Conservation (phyloP, 2,797 vertebrate genomes). For the Buceros bicornis region DNA sequence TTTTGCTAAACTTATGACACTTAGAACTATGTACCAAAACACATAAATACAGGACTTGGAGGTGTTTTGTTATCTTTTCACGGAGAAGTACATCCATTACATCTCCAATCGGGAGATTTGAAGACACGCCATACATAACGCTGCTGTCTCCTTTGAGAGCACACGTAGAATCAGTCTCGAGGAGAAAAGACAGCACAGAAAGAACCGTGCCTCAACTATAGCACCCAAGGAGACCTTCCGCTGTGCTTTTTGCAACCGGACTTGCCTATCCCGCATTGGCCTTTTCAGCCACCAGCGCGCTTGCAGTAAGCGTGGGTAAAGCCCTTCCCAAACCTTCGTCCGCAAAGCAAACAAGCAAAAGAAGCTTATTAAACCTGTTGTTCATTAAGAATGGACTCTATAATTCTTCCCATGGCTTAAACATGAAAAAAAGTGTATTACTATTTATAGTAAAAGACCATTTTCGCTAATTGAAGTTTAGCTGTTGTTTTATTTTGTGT, state of each 20-base stretch:
- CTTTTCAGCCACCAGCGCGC: too few relatives aligned
- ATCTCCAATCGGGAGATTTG: too few relatives aligned
- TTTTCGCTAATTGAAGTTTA: neutral
- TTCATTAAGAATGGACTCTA: neutral
- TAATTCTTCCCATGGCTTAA: neutral
- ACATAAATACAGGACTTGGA: neutral
- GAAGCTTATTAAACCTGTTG: neutral
- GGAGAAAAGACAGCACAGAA: too few relatives aligned
- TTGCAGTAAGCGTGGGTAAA: too few relatives aligned
- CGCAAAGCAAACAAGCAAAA: neutral
- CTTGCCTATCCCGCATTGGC: too few relatives aligned
- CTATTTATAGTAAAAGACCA: accelerated
- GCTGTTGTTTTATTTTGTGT: neutral
- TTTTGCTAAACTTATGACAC: neutral
- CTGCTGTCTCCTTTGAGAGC: too few relatives aligned
- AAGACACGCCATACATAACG: too few relatives aligned
- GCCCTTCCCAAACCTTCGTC: too few relatives aligned
- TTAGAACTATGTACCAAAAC: neutral
- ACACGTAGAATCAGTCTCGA: too few relatives aligned
- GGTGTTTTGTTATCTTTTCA: neutral
- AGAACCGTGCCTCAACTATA: too few relatives aligned
- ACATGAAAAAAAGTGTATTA: neutral
- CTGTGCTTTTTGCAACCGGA: too few relatives aligned
- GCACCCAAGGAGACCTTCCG: too few relatives aligned
- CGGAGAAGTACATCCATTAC: neutral